These are phyloP conservation scores for Aethes cnicana DNA, from an alignment of 2,888 invertebrate genomes.

Conservation along the genomic window DNA sequence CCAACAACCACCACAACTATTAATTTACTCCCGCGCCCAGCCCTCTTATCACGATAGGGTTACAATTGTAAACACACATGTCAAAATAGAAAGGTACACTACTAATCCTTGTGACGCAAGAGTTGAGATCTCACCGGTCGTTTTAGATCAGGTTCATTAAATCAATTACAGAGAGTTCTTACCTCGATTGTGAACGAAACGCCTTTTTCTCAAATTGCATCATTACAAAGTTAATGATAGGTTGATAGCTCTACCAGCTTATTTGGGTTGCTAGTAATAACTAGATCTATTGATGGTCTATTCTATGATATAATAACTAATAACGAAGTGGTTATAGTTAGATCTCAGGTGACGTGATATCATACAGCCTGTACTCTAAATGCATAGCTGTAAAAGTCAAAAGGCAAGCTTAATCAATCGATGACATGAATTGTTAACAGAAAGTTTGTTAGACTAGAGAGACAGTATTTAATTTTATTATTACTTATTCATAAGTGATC, in stretches of 20 bases:
- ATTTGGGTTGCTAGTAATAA: neutral
- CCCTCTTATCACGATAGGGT: too few relatives aligned
- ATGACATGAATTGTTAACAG: too few relatives aligned
- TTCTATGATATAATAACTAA: neutral
- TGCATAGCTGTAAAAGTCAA: neutral
- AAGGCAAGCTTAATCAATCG: too few relatives aligned
- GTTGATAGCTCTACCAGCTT: slow-evolving; percentile 5
- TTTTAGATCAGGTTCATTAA: slow-evolving; percentile 49
- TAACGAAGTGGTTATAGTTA: too few relatives aligned
- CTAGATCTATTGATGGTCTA: neutral
- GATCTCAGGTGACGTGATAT: too few relatives aligned
- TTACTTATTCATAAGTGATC: too few relatives aligned
- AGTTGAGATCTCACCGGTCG: slow-evolving; percentile 44
- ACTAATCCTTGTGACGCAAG: slow-evolving; percentile 45
- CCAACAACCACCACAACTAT: too few relatives aligned
- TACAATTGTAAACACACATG: slow-evolving; percentile 20
- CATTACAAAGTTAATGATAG: slow-evolving; percentile 23
- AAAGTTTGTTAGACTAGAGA: too few relatives aligned
- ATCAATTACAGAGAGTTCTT: slow-evolving; percentile 44
- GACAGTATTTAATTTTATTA: too few relatives aligned
- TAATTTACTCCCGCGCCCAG: too few relatives aligned
- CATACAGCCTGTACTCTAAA: too few relatives aligned
- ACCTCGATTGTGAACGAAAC: slow-evolving; percentile 38
- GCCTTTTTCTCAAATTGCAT: slow-evolving; percentile 27
- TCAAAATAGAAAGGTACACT: slow-evolving; percentile 39